Evolutionary conservation across 2,113 vertebrate genomes (phyloP).

Genomic region (Paradisaea rubra): DNA sequence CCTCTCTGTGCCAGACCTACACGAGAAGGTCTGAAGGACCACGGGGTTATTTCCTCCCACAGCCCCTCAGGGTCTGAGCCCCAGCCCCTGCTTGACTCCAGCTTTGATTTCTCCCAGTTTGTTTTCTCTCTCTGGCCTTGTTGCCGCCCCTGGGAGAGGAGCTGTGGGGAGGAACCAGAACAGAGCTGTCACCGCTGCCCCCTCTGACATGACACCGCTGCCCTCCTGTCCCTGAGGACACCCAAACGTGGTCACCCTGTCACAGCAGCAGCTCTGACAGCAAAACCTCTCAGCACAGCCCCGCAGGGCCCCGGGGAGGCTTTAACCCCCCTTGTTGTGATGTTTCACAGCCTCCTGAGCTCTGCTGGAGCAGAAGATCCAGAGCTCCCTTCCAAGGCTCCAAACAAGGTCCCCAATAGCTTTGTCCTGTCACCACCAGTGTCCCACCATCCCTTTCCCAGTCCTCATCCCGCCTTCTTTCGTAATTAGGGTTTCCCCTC

Average conservation of each 20-base stretch:
- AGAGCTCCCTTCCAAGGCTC: not conserved
- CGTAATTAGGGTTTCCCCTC: not conserved
- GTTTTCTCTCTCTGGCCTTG: not conserved
- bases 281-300: accelerated
- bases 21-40: not conserved
- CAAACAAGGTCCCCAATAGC: not conserved
- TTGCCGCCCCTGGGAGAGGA: not conserved
- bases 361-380: not conserved
- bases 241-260: not conserved
- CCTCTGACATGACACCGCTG: accelerated
- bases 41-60: not conserved
- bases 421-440: not conserved
- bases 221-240: not conserved
- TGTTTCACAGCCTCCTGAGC: accelerated
- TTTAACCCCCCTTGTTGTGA: accelerated
- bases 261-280: not conserved
- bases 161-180: accelerated
- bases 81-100: not conserved
- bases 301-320: not conserved
- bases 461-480: not conserved
- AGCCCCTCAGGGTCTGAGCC: not conserved
- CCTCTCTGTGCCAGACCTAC: not conserved
- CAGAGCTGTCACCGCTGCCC: accelerated
- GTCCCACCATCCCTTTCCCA: not conserved
- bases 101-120: not conserved